Evolutionary conservation across 2,797 vertebrate species (phyloP), one percentile per base, ranked within the genome.

Genomic region (Triplophysa yarkandensis): DNA sequence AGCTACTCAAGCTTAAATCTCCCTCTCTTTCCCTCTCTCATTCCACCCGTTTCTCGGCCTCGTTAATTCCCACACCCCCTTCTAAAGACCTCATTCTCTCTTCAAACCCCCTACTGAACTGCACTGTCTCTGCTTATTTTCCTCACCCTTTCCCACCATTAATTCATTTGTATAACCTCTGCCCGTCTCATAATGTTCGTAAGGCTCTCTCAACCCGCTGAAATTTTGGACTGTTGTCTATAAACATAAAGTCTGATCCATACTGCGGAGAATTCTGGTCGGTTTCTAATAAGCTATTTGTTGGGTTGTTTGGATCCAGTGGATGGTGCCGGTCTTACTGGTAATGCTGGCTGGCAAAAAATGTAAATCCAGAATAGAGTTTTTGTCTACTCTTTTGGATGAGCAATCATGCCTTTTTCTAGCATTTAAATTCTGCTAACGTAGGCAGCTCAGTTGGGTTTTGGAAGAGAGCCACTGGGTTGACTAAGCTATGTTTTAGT

Each of bases 51-150:
- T 52, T 39, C 50, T 39, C 21, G 23, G 43, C 58, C 34, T 68
- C 67, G 19, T 39, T 73, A 17, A 28, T 71, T 71, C 74, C 44
- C 62, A 67, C 66, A 62, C 54, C 67, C 75, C 77, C 63, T 41
- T 55, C 71, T 78, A 32, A 73, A 52, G 68, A 50, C 43, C 39
- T 67, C 63, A 73, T 55, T 62, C 71, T 48, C 75, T 36, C 50
- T 25, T 32, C 64, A 19, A 14, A 17, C 58, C 71, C 58, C 58
- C 74, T 76, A 73, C 82, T 79, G 61, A 76, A 69, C 68, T 74
- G 65, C 83, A 55, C 32, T 5, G 30, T 73, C 19, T 43, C 71
- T 43, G 48, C 71, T 44, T 64, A 54, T 39, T 65, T 41, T 73
- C 61, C 11, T 63, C 23, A 41, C 30, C 23, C 62, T 55, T 67